These are phyloP conservation scores for Heliothis peltigera DNA, from an alignment of 2,888 invertebrate species.

Conservation along the genomic window DNA sequence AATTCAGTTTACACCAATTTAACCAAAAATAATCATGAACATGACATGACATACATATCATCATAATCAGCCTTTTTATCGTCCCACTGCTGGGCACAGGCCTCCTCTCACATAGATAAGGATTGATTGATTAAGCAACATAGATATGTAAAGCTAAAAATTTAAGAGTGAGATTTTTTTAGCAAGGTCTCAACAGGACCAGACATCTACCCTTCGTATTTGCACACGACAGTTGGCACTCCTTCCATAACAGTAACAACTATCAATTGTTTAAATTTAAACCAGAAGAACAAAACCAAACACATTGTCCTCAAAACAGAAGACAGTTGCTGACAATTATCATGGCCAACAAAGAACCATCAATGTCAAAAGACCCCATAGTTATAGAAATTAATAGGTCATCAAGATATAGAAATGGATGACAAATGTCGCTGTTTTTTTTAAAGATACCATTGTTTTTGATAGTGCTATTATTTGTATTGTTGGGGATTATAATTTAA, in stretches of 20 bases:
- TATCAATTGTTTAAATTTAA: slow-evolving; percentile 42
- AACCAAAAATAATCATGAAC: too few species aligned
- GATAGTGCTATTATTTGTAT: slow-evolving; percentile 4
- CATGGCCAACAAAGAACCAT: slow-evolving; percentile 47
- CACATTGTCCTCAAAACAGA: slow-evolving; percentile 30
- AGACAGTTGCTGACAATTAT: slow-evolving; percentile 70
- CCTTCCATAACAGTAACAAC: neutral
- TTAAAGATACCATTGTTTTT: slow-evolving; percentile 11
- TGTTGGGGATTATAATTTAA: slow-evolving; percentile 19
- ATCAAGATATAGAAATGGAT: slow-evolving; percentile 17
- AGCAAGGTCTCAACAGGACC: too few species aligned
- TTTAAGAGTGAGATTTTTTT: too few species aligned
- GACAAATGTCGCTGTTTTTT: slow-evolving; percentile 31
- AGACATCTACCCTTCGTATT: too few species aligned
- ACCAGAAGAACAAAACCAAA: slow-evolving; percentile 31
- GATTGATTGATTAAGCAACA: too few species aligned
- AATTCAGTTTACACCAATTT: too few species aligned
- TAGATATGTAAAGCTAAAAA: too few species aligned
- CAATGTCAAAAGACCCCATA: slow-evolving; percentile 10
- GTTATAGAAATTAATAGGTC: slow-evolving; percentile 60
- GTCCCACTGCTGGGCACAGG: too few species aligned
- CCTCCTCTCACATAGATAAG: too few species aligned
- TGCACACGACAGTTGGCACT: slow-evolving; percentile 30
- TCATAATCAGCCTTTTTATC: too few species aligned
- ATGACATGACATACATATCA: too few species aligned